Evolutionary conservation across 2,113 vertebrate genomes (phyloP).

Genomic region (Sisor rabdophorus): DNA sequence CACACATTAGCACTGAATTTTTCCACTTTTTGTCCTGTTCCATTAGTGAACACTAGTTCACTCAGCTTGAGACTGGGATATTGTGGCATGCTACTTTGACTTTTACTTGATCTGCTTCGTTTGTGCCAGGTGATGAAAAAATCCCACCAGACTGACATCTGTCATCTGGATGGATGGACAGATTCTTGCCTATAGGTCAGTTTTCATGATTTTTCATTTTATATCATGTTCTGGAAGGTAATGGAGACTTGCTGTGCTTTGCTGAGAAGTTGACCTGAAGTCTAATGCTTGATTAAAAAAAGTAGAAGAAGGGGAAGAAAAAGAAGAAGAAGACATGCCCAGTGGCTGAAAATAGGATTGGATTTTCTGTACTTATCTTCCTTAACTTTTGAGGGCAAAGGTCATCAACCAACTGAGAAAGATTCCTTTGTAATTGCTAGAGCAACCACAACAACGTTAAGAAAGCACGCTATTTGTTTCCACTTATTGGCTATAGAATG

Average conservation of each 20-base stretch:
- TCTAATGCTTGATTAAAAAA: conserved; percentile 57
- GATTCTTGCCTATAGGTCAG: conserved; percentile 73
- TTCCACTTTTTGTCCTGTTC: not conserved
- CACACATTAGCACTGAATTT: not conserved
- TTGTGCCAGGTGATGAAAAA: conserved; percentile 79
- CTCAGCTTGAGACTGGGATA: not conserved
- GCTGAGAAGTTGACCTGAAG: conserved; percentile 30
- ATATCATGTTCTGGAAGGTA: conserved; percentile 75
- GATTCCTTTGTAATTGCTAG: conserved; percentile 73
- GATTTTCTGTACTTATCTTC: conserved; percentile 76
- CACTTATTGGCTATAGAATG: conserved; percentile 45
- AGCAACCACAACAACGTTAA: conserved; percentile 65
- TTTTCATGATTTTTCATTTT: conserved; percentile 77
- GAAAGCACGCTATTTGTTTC: conserved; percentile 50
- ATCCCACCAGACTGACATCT: conserved; percentile 81
- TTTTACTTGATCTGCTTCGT: conserved; percentile 9
- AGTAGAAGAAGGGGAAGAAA: not conserved
- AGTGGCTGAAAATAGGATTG: conserved; percentile 78
- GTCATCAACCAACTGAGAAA: conserved; percentile 72
- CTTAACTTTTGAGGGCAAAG: conserved; percentile 78
- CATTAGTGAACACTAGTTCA: not conserved
- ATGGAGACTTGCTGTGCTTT: conserved; percentile 33
- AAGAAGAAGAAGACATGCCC: conserved; percentile 74
- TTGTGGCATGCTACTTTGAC: not conserved
- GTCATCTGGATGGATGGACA: conserved; percentile 79